Base-by-base conservation (phyloP, 2,888 invertebrate genomes). In the Tinea semifulvella region DNA sequence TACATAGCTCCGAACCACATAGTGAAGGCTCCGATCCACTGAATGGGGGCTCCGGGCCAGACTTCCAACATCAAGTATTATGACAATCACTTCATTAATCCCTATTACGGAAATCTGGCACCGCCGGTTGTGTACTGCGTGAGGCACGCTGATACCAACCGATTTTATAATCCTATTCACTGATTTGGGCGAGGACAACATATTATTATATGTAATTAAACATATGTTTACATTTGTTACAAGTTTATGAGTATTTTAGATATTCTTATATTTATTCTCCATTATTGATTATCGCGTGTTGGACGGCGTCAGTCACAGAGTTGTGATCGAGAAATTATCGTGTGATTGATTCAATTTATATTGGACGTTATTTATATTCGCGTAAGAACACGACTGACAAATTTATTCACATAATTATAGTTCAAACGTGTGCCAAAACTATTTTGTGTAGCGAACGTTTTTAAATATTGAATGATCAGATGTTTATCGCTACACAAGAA, bases 1-100 rank as follows among this genome's bases (percentile, higher is more conserved):
- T 94, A 93, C 85, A 91, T 94, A 80, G 89, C 93, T 57, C 94
- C 94, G 56, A 94, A 93, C 82, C 92, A 94, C 84, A 94, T 94
- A 74, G 92, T 94, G 65, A 94, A 94, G 83, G 91, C 94, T 56
- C 92, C 93, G 65, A 93, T 94, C 71, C 93, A 94, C 85, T 93
- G 91, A 84, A 72, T 68, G 70, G 68, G 63, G 71, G 68, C 67
- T 55, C 65, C 68, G 57, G 63, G 73, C 64, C 70, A 64, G 69
- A 53, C 43, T 53, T 55, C 68, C 58, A 49, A 53, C 56, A 59
- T 67, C 50, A 59, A 58, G 65, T 61, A 58, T 47, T 44, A 42
- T 45, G 38, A 27, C 45, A 22, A 45, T 31, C 25, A 35, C 7
- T 55, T 49, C 59, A 55, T 58, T 55, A 53, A 58, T 54, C 65